Evolutionary conservation across 2,113 vertebrate genomes (phyloP), one percentile per base, ranked within the genome.

Genomic region (Desmodus rotundus): DNA sequence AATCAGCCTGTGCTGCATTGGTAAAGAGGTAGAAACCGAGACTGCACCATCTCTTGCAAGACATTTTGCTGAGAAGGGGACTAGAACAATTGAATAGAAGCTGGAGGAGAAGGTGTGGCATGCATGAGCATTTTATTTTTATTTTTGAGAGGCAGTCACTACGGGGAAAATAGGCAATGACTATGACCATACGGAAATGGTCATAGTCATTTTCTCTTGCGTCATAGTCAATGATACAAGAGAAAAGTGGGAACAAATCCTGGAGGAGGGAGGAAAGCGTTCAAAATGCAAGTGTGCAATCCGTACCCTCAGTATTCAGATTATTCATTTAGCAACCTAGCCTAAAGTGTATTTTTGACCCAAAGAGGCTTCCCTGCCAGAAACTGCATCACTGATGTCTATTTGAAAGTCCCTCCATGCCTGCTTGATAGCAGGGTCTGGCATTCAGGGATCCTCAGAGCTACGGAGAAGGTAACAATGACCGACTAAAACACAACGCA

Each of bases 371-470:
- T 91, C 61, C 85, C 92, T 91, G 14, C 12, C 68, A 31, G 50
- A 88, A 93, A 90, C 72, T 7, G 4, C 12, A 36, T 87, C 72
- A 33, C 26, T 67, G 94, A 96, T 88, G 91, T 93, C 87, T 82
- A 4, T 36, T 82, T 9, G 91, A 63, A 83, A 72, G 50, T 67
- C 95, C 87, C 87, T 63, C 93, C 91, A 65, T 84, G 58, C 89
- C 52, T 93, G 82, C 67, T 97, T 96, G 86, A 82, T 96, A 97
- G 91, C 93, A 96, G 78, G 96, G 96, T 95, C 97, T 98, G 87
- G 93, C 96, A 77, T 81, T 91, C 94, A 61, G 97, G 88, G 91
- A 95, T 96, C 87, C 92, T 97, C 87, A 96, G 92, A 96, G 82
- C 87, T 1, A 0, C 85, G 54, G 83, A 95, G 81, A 97, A 96